These are phyloP conservation scores for Toxostoma redivivum DNA, from an alignment of 2,113 vertebrate species.

Conservation along the genomic window DNA sequence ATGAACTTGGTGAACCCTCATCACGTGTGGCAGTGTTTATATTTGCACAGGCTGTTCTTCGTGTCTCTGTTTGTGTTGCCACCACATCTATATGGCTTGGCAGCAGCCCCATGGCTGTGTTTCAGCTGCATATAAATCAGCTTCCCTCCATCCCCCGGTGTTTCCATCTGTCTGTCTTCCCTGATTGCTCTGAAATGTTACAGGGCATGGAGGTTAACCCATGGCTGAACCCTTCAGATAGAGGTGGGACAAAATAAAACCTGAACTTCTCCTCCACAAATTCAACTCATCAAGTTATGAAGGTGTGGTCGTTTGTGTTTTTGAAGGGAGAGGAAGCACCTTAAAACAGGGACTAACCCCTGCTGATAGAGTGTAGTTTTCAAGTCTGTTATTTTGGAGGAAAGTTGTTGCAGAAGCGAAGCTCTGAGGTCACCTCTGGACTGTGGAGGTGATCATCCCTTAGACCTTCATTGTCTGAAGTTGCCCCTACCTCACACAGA, in stretches of 20 bases:
- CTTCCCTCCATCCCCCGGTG: constrained; percentile 9
- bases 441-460: not conserved
- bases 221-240: constrained; percentile 5
- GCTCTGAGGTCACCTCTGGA: not conserved
- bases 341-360: not conserved
- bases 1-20: constrained; percentile 72
- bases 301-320: not conserved
- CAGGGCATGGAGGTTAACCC: constrained; percentile 2
- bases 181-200: constrained; percentile 54
- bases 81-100: constrained; percentile 70
- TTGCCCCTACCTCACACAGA: not conserved
- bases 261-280: not conserved
- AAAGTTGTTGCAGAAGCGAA: not conserved
- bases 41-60: constrained; percentile 70
- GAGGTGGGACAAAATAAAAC: not conserved
- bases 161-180: constrained; percentile 62
- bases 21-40: constrained; percentile 73
- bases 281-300: not conserved
- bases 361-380: not conserved
- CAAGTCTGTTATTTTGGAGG: not conserved
- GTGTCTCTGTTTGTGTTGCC: constrained; percentile 74
- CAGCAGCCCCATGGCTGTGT: constrained; percentile 54
- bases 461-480: not conserved
- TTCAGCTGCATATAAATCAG: constrained; percentile 62
- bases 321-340: not conserved